Evolutionary conservation across 2,113 vertebrate species (phyloP).

Genomic region (Rynchops niger): DNA sequence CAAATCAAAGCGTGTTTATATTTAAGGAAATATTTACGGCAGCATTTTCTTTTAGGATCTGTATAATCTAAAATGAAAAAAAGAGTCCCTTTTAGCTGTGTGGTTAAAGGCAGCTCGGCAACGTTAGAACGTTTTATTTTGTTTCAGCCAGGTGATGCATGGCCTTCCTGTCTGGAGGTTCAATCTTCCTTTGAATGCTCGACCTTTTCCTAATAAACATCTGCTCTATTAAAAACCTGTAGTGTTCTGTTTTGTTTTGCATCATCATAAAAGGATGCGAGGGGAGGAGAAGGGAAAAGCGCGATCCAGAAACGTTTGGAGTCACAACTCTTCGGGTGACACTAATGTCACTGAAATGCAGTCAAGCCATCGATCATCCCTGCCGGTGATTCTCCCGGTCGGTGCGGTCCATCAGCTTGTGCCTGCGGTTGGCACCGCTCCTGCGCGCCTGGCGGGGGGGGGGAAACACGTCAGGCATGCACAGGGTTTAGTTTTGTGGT

Average conservation of each 20-base stretch:
- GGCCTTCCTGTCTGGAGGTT: not conserved
- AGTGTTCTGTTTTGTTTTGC: not conserved
- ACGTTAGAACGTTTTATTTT: not conserved
- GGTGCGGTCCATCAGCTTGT: not conserved
- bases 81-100: not conserved
- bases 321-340: not conserved
- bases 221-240: not conserved
- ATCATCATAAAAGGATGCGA: not conserved
- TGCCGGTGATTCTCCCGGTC: not conserved
- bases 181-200: not conserved
- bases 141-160: not conserved
- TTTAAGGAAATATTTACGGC: not conserved
- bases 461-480: rapidly evolving
- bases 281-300: not conserved
- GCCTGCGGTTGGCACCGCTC: not conserved
- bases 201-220: not conserved
- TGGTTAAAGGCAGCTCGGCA: not conserved
- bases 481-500: rapidly evolving
- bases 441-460: rapidly evolving
- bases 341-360: not conserved
- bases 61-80: not conserved
- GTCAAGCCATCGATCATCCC: not conserved
- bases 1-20: not conserved
- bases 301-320: not conserved
- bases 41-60: not conserved